Evolutionary conservation across 2,888 invertebrate species (phyloP).

Genomic region (Pinctada fucata): DNA sequence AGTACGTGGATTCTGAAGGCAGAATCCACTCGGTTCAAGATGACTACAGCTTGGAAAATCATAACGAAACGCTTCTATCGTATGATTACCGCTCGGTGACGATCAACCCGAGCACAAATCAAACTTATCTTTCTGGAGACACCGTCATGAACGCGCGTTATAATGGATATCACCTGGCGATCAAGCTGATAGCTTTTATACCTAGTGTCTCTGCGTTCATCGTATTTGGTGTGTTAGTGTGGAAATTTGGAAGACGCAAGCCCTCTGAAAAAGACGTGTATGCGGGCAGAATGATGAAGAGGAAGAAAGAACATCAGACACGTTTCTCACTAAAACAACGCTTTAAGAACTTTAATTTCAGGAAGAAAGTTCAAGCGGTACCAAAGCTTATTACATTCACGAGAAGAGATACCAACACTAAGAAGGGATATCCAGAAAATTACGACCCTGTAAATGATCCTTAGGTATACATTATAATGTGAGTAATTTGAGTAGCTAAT

Average conservation of each 20-base stretch:
- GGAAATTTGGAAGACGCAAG: constrained; percentile 67
- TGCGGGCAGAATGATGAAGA: constrained; percentile 66
- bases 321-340: constrained; percentile 42
- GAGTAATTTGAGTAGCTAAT: too few species aligned
- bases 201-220: constrained; percentile 72
- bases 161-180: constrained; percentile 74
- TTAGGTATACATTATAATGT: not conserved
- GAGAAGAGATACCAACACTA: constrained; percentile 7
- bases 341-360: constrained; percentile 34
- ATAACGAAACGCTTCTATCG: constrained; percentile 74
- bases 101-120: constrained; percentile 76
- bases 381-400: constrained; percentile 53
- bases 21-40: constrained; percentile 71
- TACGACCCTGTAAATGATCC: constrained; percentile 4
- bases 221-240: constrained; percentile 68
- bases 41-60: constrained; percentile 57
- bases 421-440: constrained; percentile 15
- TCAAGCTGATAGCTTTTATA: constrained; percentile 78
- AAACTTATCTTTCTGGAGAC: constrained; percentile 75
- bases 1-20: constrained; percentile 77
- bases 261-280: constrained; percentile 67
- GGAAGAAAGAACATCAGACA: constrained; percentile 50
- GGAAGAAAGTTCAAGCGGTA: constrained; percentile 53
- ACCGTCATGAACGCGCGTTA: constrained; percentile 78
- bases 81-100: constrained; percentile 75